phyloP scores from a whole-genome alignment of 2,797 vertebrate species.

The Cheirogaleus major region DNA sequence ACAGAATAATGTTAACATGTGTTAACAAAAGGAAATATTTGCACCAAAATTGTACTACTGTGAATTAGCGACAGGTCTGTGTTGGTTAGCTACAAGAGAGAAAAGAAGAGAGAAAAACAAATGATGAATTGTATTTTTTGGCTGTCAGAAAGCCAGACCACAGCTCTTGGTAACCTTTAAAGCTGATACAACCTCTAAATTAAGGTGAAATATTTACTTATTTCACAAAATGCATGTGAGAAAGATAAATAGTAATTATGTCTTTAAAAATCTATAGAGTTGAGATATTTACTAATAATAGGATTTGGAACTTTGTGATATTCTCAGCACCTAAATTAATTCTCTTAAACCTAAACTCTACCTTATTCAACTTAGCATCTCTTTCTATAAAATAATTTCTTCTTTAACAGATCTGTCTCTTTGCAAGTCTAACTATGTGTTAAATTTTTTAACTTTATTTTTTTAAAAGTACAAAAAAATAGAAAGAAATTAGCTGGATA shows the following conservation, averaged over 20 bases:
- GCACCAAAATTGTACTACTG: not conserved
- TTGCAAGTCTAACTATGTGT: not conserved
- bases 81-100: not conserved
- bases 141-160: not conserved
- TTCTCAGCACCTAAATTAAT: not conserved
- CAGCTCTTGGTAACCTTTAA: not conserved
- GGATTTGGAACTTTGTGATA: not conserved
- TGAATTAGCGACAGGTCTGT: not conserved
- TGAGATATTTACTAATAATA: not conserved
- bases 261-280: not conserved
- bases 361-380: not conserved
- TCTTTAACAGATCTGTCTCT: not conserved
- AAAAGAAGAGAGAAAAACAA: not conserved
- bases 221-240: not conserved
- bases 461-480: not conserved
- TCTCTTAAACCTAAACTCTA: not conserved
- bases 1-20: not conserved
- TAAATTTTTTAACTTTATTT: not conserved
- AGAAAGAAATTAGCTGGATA: no score
- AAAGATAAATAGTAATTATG: not conserved
- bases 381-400: not conserved
- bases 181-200: not conserved
- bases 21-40: slow-evolving; percentile 8
- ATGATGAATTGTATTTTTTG: not conserved
- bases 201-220: not conserved